phyloP scores from a whole-genome alignment of 1,140 invertebrate species.

The Nephila pilipes region DNA sequence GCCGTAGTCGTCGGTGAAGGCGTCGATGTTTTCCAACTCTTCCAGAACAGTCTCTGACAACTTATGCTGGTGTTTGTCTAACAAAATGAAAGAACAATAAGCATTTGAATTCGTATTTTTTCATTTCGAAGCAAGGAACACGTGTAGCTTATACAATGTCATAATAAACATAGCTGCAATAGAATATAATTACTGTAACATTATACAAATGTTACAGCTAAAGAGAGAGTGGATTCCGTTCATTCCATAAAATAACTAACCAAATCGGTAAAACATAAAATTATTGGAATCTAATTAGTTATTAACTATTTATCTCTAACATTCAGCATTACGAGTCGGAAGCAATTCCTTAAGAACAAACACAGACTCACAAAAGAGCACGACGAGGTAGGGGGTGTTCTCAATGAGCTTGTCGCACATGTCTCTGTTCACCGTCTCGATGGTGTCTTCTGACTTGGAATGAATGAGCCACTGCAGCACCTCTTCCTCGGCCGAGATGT shows the following conservation, averaged over 20 bases:
- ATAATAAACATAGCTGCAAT: no score
- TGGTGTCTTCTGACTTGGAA: constrained; percentile 95
- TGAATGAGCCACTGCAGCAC: constrained; percentile 96
- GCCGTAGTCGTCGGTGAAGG: constrained; percentile 95
- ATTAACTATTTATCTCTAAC: no score
- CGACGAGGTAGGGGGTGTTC: constrained; percentile 94
- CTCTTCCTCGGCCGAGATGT: constrained; percentile 94
- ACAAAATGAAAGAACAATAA: constrained; percentile 77
- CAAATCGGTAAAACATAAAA: no score
- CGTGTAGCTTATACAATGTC: no score
- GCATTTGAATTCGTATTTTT: no score
- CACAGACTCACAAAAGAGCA: constrained; percentile 93
- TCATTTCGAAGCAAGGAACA: no score
- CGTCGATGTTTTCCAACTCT: constrained; percentile 93
- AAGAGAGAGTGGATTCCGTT: no score
- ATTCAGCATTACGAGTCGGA: no score
- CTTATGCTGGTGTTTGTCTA: constrained; percentile 95
- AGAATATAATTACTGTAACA: no score
- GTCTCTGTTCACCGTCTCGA: constrained; percentile 93
- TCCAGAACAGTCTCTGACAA: constrained; percentile 95
- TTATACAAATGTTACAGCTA: no score
- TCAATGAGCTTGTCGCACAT: constrained; percentile 95
- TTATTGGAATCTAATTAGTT: no score
- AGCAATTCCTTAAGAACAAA: not conserved
- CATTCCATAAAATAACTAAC: no score